These are phyloP conservation scores for Geophilus truncorum DNA, from an alignment of 2,888 invertebrate genomes.

Conservation along the genomic window DNA sequence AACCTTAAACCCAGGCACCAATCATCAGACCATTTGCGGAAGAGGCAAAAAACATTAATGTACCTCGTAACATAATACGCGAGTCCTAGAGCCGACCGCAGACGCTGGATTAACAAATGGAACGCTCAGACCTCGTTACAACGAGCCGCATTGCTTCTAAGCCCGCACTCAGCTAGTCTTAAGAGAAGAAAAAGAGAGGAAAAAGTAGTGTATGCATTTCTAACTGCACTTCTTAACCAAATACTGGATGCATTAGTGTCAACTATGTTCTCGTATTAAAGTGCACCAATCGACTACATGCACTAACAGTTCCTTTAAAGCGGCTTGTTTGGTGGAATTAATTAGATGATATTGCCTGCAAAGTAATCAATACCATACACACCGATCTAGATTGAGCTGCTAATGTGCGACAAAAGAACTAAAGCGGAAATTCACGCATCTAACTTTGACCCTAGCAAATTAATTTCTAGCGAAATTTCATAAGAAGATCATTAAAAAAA, in stretches of 20 bases:
- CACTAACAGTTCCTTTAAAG: background rate
- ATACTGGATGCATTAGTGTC: background rate
- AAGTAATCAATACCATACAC: background rate
- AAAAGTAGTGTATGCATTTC: background rate
- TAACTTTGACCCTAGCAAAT: too few species aligned
- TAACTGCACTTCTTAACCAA: background rate
- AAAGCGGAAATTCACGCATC: background rate
- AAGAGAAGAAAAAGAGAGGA: too few species aligned
- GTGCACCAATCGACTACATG: background rate
- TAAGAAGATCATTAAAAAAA: too few species aligned
- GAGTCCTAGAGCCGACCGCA: conserved; percentile 16
- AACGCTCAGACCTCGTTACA: background rate
- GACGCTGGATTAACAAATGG: conserved; percentile 25
- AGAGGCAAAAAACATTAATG: conserved; percentile 30
- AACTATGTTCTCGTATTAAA: background rate
- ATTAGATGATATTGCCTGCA: background rate
- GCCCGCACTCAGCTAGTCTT: background rate
- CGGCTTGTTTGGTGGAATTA: background rate
- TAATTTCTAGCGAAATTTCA: too few species aligned
- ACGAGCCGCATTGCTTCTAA: conserved; percentile 3
- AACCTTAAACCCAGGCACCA: conserved; percentile 13
- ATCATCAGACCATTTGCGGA: conserved; percentile 29
- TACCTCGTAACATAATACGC: conserved; percentile 25
- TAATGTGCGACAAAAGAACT: background rate
- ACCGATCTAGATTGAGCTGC: background rate